Conservation (phyloP, 2,888 invertebrate species). For the Myopa tessellatipennis region DNA sequence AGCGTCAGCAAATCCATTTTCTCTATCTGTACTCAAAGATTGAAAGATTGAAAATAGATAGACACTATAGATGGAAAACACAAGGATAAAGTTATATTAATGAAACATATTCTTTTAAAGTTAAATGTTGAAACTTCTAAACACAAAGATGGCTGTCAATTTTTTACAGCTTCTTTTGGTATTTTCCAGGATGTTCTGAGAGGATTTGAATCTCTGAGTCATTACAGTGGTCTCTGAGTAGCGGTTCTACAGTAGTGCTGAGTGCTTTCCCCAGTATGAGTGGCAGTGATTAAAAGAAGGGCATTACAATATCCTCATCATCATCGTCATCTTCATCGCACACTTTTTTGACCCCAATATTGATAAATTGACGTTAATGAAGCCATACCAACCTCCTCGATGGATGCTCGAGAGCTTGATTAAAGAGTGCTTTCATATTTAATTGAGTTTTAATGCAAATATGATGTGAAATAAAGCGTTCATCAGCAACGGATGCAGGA, state of each 20-base stretch:
- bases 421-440: conserved; percentile 19
- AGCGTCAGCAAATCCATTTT: not conserved
- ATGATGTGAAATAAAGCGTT: not conserved
- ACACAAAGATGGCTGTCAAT: not conserved
- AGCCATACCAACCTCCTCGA: not conserved
- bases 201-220: no score
- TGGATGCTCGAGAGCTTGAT: not conserved
- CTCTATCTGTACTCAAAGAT: not conserved
- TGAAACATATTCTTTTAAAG: not conserved
- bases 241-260: no score
- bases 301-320: no score
- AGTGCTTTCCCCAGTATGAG: no score
- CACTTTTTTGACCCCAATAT: not conserved
- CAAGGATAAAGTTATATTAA: not conserved
- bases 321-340: no score
- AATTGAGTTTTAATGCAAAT: conserved; percentile 35
- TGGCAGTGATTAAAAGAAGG: no score
- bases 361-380: not conserved
- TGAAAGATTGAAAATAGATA: not conserved
- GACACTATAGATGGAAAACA: not conserved
- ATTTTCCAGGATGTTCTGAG: no score
- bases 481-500: no score
- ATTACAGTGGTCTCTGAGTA: no score
- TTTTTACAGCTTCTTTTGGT: no score
- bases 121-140: not conserved